Base-by-base conservation (phyloP, 2,888 invertebrate genomes). In the Latheticus oryzae region DNA sequence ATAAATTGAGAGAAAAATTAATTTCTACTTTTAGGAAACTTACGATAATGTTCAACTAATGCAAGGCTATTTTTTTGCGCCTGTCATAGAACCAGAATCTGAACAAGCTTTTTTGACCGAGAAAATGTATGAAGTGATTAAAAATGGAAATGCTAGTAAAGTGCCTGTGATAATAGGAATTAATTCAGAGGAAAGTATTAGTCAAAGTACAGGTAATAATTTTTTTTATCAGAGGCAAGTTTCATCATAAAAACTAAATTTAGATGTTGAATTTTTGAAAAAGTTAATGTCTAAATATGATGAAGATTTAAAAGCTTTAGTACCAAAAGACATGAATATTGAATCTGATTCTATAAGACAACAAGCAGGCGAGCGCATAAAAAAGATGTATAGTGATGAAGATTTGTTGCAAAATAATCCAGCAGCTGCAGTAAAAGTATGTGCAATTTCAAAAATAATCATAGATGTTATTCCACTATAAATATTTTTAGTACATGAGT, bases 351-450 rank as follows among this genome's bases (percentile, higher is more conserved):
- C n/a, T 16, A 7, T 8, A 0, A 43, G 15, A 43, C 8, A 3
- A 3, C 5, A 45, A 32, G 45, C 21, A 9, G 45, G 45, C 1
- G 12, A 19, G 12, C 19, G 12, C 13, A 32, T 45, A 17, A 16
- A 30, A 19, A 4, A 30, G n/a, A 4, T 45, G 5, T 45, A 45
- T 7, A 26, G 28, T 12, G 30, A 28, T 3, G 23, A 28, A 5
- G 40, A 55, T 8, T 9, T 55, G 0, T 38, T 65, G 5, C 60
- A 62, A 35, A 58, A 67, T 19, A 26, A 65, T 7, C 12, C 17
- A 2, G 17, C 45, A 19, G 45, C 45, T 19, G 45, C 30, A 7
- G 11, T 45, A 16, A 28, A 16, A 5, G 45, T 45, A 35, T n/a
- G n/a, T n/a, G n/a, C n/a, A n/a, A n/a, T n/a, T n/a, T n/a, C 7